These are phyloP conservation scores for Camelus bactrianus DNA, from an alignment of 2,113 vertebrate genomes.

Conservation along the genomic window DNA sequence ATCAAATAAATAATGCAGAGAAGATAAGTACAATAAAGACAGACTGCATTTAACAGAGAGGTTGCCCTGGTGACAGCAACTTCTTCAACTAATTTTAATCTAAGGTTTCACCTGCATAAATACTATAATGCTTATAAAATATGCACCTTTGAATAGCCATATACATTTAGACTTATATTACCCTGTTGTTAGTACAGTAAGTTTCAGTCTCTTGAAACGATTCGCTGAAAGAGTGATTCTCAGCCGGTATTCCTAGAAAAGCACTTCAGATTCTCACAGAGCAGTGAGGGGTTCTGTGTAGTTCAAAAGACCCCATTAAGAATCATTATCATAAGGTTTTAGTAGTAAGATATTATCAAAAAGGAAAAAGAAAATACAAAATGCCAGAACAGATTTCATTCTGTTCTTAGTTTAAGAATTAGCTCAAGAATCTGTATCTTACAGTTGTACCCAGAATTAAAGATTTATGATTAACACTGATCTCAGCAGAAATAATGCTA, in stretches of 20 bases:
- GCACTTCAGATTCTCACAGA: slow-evolving; percentile 3
- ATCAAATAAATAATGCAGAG: slow-evolving; percentile 7
- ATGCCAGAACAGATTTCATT: not conserved
- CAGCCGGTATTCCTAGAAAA: not conserved
- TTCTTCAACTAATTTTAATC: slow-evolving; percentile 21
- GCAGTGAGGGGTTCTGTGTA: not conserved
- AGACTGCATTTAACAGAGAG: not conserved
- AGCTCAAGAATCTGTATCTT: not conserved
- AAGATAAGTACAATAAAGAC: not conserved
- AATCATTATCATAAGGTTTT: not conserved
- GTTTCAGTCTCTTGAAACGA: not conserved
- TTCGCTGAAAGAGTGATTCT: not conserved
- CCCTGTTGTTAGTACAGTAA: not conserved
- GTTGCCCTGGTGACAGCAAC: not conserved
- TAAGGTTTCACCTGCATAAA: not conserved
- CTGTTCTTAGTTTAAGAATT: slow-evolving; percentile 46
- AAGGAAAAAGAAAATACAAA: not conserved
- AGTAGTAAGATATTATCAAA: not conserved
- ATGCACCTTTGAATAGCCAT: not conserved
- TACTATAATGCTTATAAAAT: not conserved
- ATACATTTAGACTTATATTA: not conserved
- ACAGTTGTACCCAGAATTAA: not conserved
- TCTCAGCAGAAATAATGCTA: slow-evolving; percentile 13
- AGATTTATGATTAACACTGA: slow-evolving; percentile 18
- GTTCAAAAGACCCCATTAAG: not conserved